Base-by-base conservation (phyloP, 2,888 invertebrate species). In the Cataglyphis albicans region DNA sequence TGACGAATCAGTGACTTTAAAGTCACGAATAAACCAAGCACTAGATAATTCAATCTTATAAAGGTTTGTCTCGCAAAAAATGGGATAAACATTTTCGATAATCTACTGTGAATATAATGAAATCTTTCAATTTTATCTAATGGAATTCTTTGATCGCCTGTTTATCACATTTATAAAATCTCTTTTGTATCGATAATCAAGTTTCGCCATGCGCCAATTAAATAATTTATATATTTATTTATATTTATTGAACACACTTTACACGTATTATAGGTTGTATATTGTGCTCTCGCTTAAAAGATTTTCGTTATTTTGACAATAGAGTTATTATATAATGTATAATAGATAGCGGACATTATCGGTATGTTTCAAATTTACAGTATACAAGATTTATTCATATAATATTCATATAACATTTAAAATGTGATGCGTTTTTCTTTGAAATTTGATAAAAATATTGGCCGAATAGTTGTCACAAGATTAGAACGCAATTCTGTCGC, bases 211-310 rank as follows among this genome's bases (percentile, higher is more conserved):
- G 48, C 78, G 55, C 41, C 38, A 68, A 57, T 70, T 57, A 68
- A 21, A 67, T 29, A 78, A 41, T 25, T 38, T 55, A 65, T 68
- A 70, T 78, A 59, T 72, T 78, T 72, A 78, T 78, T 78, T 78
- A 12, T 78, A 78, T 78, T 78, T 78, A 78, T 78, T 59, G 44
- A 44, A 21, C 21, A 25, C 70, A n/a, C 72, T 57, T 41, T 48
- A 48, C 7, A 48, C 1, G 15, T 9, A 41, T 57, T 59, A 25
- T 59, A 84, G 44, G 7, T 48, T 48, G 48, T 67, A 44, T 74
- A 81, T 32, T 32, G 41, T 35, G 29, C n/a, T 18, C 38, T 52
- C 67, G 25, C 25, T 48, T 74, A 32, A 21, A 32, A 21, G 3
- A 65, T 48, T 55, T 76, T 55, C 55, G 7, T 10, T 70, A 55